Evolutionary conservation across 2,888 invertebrate species (phyloP), one percentile per base, ranked within the genome.

Genomic region (Acrobasis consociella): DNA sequence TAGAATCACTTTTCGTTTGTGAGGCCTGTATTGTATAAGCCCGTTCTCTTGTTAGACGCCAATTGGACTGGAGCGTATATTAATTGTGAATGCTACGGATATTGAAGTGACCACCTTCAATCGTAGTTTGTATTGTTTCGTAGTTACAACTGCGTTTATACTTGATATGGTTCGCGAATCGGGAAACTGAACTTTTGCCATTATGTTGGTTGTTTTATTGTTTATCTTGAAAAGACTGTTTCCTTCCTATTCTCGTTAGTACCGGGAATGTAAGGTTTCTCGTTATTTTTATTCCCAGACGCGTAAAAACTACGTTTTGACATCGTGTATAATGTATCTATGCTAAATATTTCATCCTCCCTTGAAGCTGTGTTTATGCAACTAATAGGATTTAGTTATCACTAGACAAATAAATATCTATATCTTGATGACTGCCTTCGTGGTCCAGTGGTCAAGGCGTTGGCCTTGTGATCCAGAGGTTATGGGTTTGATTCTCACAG

Each of bases 41-140:
- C 73, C 65, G 69, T 82, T 69, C 63, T 71, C 64, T 64, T 64
- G 58, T 74, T 58, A 65, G 62, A 60, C 65, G 68, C 65, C 78
- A 76, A 85, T 88, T 85, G 82, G 76, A 73, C 75, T 73, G 72
- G 75, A 83, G 78, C 76, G 77, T 80, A 79, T 77, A 83, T 85
- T 86, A 86, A 88, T 89, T 84, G 83, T 81, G 73, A 77, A 70
- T 67, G 73, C 72, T 75, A 76, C 77, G 78, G 80, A 82, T 80
- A 81, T 80, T 78, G 76, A 71, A 79, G 76, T 72, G 71, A 70
- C 75, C 75, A 73, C 73, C 69, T 75, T 75, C 71, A 74, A 75
- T 72, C 64, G 64, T 65, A 60, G 67, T 70, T 65, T 58, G 62
- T 67, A 67, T 68, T 69, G 60, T 53, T 64, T 63, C 50, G 64